Evolutionary conservation across 2,888 invertebrate species (phyloP), one percentile per base, ranked within the genome.

Genomic region (Microchrysa polita): DNA sequence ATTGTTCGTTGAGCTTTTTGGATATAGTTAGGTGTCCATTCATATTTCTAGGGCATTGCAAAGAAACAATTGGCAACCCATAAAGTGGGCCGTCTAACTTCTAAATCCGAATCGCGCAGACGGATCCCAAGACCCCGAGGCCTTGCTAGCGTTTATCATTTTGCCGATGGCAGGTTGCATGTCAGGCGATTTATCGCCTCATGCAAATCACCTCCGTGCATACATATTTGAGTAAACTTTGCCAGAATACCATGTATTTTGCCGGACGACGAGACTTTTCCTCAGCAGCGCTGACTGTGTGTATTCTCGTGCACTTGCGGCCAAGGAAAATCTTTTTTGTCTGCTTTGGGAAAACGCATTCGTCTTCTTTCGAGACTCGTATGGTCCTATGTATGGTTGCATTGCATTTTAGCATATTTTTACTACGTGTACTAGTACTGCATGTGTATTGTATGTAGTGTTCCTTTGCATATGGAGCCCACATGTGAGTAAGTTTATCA

Each of bases 81-180:
- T 5, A 16, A 1, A 34, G 44, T 44, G 48, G 44, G 65, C 65
- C 20, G 44, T 18, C 67, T 67, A 23, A 34, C 69, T 40, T 20
- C 34, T 16, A 42, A 55, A 55, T 7, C 69, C 57, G 27, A 27
- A 53, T 22, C 12, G n/a, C 34, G 9, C 53, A 67, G 65, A 65
- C 65, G 65, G 65, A 65, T 48, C 55, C 53, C 34, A 23, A 69
- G 69, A 40, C 69, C 55, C 53, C 34, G 18, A 69, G 69, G 55
- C 69, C 57, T 57, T 18, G 20, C 55, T 40, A 55, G 16, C 69
- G 69, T 69, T 69, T 55, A 69, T 69, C 69, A 69, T 69, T 69
- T 69, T 16, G 69, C 40, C 18, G 69, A 69, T 69, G 69, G 69
- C 69, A 69, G 69, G 69, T 69, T 69, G 69, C 69, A 69, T 69